These are phyloP conservation scores for Embiotoca jacksoni DNA, from an alignment of 2,113 vertebrate species.

Conservation along the genomic window DNA sequence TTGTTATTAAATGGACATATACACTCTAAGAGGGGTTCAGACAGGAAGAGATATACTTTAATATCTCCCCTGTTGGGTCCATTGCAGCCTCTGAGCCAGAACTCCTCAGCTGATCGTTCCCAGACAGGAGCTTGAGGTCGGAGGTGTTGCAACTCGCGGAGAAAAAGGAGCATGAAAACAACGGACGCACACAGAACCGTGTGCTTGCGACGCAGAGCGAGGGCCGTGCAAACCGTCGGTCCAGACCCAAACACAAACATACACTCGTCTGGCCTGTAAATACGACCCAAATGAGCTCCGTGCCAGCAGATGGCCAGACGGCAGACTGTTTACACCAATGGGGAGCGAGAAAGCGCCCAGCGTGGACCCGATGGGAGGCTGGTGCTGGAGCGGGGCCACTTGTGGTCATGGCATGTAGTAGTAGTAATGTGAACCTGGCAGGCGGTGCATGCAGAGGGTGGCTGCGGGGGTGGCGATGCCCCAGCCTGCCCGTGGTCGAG, in stretches of 20 bases:
- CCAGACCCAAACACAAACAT: constrained; percentile 54
- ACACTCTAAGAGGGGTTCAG: constrained; percentile 32
- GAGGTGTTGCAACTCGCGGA: constrained; percentile 49
- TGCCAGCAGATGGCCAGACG: constrained; percentile 57
- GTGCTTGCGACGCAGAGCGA: constrained; percentile 11
- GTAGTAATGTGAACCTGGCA: constrained; percentile 76
- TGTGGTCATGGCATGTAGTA: constrained; percentile 74
- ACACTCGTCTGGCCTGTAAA: constrained; percentile 53
- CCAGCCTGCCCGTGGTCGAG: constrained; percentile 67
- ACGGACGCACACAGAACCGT: neutral
- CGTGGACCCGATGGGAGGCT: constrained; percentile 54
- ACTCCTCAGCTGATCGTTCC: constrained; percentile 65
- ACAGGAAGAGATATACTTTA: constrained; percentile 41
- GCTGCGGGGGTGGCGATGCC: constrained; percentile 72
- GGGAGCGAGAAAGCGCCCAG: constrained; percentile 51
- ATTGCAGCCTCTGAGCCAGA: constrained; percentile 37
- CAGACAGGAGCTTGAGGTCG: constrained; percentile 51
- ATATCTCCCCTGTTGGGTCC: constrained; percentile 31
- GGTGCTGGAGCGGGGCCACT: constrained; percentile 64
- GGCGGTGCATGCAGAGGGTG: constrained; percentile 63
- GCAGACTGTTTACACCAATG: constrained; percentile 76
- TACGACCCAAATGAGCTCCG: constrained; percentile 46
- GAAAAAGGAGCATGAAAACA: constrained; percentile 50
- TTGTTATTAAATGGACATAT: constrained; percentile 5
- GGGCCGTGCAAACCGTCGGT: constrained; percentile 42